Evolutionary conservation across 1,140 invertebrate species (phyloP).

Genomic region (Eumeta japonica): DNA sequence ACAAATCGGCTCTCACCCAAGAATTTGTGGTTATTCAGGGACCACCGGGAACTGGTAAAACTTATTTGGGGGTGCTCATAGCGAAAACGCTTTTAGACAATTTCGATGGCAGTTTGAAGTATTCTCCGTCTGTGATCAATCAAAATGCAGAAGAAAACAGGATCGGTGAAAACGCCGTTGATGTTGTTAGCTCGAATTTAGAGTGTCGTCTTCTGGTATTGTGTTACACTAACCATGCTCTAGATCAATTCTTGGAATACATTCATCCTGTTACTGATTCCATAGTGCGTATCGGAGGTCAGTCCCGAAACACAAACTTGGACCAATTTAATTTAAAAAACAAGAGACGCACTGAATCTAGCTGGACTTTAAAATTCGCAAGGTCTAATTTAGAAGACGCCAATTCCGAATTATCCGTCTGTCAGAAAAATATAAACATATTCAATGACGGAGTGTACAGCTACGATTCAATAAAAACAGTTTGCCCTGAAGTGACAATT

Average conservation of each 20-base stretch:
- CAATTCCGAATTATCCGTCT: no score
- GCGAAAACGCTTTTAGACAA: slow-evolving; percentile 62
- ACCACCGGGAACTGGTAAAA: slow-evolving; percentile 80
- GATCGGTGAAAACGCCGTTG: slow-evolving; percentile 51
- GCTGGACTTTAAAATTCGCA: no score
- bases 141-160: no score
- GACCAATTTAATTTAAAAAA: slow-evolving; percentile 50
- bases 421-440: slow-evolving; percentile 19
- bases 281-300: slow-evolving; percentile 72
- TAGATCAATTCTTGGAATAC: slow-evolving; percentile 87
- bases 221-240: slow-evolving; percentile 84
- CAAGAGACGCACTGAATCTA: slow-evolving; percentile 28
- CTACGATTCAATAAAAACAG: slow-evolving; percentile 11
- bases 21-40: slow-evolving; percentile 77
- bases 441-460: slow-evolving; percentile 21
- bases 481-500: slow-evolving; percentile 9
- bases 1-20: slow-evolving; percentile 59
- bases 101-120: no score
- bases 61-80: slow-evolving; percentile 72
- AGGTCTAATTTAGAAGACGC: no score
- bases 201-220: slow-evolving; percentile 70
- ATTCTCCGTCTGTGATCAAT: no score
- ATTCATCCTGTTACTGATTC: slow-evolving; percentile 57
- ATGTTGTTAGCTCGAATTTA: no score
- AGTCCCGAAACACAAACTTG: slow-evolving; percentile 63